Base-by-base conservation (phyloP, 1,140 invertebrate species). In the Plutomurus gul region DNA sequence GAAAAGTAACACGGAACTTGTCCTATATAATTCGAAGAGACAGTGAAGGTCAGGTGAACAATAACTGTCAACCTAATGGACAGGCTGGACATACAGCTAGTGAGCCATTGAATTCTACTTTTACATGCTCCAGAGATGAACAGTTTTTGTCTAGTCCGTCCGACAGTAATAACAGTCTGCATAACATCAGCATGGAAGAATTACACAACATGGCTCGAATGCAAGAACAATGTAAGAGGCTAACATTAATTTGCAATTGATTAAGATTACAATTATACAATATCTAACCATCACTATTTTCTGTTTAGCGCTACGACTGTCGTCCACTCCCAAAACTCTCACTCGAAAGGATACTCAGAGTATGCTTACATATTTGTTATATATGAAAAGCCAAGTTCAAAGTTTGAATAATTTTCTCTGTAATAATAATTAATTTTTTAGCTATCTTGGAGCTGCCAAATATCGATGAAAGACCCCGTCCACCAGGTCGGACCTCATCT, bases 161-260 rank as follows among this genome's bases (percentile, higher is more conserved):
- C n/a, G 74, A 37, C 10, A 76, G 77, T 18, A 75, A 43, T 27
- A 73, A 75, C 40, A 82, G 77, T 73, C 22, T 75, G 25, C 73
- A 78, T 7, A 82, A 78, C 37, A 82, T 39, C 20, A 82, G 81
- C 33, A 79, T 82, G 81, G 81, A 82, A 20, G 81, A 79, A 33
- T 36, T 82, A 18, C 77, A 82, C 37, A 72, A 56, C 18, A 39
- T 75, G 27, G 81, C 77, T 36, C 40, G 72, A 13, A 20, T 51
- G 13, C 81, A 82, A 49, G 77, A 79, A 20, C 77, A 78, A 77
- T 60, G 77, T 82, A 76, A 70, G 72, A 27, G 7, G 10, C 20
- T 76, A 49, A 37, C 36, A 49, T 71, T 43, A 13, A 13, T 11
- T 43, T 3, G 7, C 39, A 43, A 2, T 43, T 13, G 11, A 1